A percentile compares a stretch with the other conserved stretches of the same genome.
Evolutionary conservation across 2,888 invertebrate genomes (phyloP).

Genomic region (Alentia gelatinosa): DNA sequence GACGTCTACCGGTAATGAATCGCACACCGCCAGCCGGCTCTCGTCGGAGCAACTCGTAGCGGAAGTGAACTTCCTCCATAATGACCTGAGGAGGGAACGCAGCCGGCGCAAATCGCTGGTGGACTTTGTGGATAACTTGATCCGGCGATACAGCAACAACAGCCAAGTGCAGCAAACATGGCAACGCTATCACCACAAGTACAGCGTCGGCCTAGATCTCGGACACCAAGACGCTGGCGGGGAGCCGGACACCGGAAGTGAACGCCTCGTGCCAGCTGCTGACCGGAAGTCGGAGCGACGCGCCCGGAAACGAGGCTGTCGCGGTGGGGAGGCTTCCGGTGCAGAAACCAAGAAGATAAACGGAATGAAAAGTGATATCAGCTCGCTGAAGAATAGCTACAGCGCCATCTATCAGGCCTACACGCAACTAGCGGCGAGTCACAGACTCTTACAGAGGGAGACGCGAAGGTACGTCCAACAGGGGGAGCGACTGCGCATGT

Average conservation of each 20-base stretch:
- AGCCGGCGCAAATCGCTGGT: constrained; percentile 7
- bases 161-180: background rate
- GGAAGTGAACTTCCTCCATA: constrained; percentile 15
- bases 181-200: constrained; percentile 5
- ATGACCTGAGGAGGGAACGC: constrained; percentile 14
- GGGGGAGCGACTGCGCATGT: background rate
- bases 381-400: background rate
- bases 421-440: background rate
- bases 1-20: background rate
- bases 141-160: constrained; percentile 26
- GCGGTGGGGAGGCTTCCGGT: background rate
- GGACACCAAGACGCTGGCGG: background rate
- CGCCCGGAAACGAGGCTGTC: background rate
- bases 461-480: background rate
- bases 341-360: background rate
- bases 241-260: background rate
- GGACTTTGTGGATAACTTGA: constrained; percentile 19
- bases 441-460: background rate
- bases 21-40: background rate
- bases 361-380: background rate
- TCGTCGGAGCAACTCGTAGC: background rate
- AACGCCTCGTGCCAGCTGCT: background rate
- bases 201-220: background rate
- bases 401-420: constrained; percentile 1
- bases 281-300: background rate